phyloP scores from a whole-genome alignment of 2,113 vertebrate species.

The Grammomys surdaster region DNA sequence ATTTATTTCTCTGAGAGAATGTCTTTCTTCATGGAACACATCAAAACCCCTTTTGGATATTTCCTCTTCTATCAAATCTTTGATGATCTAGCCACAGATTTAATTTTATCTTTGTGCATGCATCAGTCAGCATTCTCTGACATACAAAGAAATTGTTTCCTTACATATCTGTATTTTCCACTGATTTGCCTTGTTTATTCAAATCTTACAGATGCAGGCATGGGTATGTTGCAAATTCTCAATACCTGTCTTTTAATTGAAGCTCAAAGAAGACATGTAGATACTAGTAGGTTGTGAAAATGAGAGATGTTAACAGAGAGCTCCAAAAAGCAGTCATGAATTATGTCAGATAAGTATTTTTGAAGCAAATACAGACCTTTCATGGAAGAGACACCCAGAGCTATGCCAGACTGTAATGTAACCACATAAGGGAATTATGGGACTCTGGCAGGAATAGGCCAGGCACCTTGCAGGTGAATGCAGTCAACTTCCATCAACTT shows the following conservation, averaged over 20 bases:
- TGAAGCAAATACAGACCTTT: not conserved
- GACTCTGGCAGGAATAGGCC: not conserved
- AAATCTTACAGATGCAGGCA: not conserved
- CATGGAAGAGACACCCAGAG: not conserved
- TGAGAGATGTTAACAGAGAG: not conserved
- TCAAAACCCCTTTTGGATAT: not conserved
- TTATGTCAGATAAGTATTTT: not conserved
- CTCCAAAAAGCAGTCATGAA: not conserved
- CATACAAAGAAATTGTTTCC: not conserved
- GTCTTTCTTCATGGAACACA: not conserved
- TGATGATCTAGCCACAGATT: not conserved
- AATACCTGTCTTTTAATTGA: not conserved
- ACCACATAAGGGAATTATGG: not conserved
- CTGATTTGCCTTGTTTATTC: not conserved
- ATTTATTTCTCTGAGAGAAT: not conserved
- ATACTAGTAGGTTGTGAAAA: not conserved
- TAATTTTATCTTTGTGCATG: not conserved
- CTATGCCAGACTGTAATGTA: not conserved
- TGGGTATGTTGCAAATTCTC: not conserved
- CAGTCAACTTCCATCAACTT: constrained; percentile 11
- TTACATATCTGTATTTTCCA: not conserved
- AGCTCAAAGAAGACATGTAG: not conserved
- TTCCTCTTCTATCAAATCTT: not conserved
- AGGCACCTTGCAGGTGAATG: not conserved
- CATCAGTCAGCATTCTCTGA: not conserved